Evolutionary conservation across 1,140 invertebrate species (phyloP).

Genomic region (Drosophila setifemur): DNA sequence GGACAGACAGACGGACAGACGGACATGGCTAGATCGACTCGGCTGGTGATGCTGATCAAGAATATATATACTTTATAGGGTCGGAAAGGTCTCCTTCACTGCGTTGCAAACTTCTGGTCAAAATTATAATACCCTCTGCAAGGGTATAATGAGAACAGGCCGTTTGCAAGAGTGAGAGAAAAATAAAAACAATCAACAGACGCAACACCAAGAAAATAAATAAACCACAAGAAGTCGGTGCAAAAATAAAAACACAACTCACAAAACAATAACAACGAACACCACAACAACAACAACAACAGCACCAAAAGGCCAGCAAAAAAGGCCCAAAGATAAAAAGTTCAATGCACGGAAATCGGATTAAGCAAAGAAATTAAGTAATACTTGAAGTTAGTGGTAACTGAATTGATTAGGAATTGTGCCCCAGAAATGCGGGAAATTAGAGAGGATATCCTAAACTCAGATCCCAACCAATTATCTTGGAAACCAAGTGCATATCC

Average conservation of each 20-base stretch:
- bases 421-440: not conserved
- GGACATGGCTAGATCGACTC: too few species aligned
- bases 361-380: constrained; percentile 76
- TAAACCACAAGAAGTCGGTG: constrained; percentile 54
- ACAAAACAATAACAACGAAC: constrained; percentile 21
- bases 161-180: constrained; percentile 15
- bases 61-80: too few species aligned
- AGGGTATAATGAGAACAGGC: constrained; percentile 64
- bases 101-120: too few species aligned
- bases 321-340: constrained; percentile 50
- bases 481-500: not conserved
- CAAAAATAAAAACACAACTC: constrained; percentile 40
- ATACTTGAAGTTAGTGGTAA: constrained; percentile 45
- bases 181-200: constrained; percentile 46
- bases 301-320: constrained; percentile 36
- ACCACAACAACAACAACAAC: constrained; percentile 29
- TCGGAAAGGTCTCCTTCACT: too few species aligned
- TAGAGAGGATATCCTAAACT: not conserved
- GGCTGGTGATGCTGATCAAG: too few species aligned
- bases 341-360: constrained; percentile 81
- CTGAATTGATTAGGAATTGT: not conserved
- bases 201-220: constrained; percentile 27
- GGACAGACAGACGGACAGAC: too few species aligned
- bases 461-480: too few species aligned
- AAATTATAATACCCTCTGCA: too few species aligned